These are phyloP conservation scores for Condylostylus longicornis DNA, from an alignment of 1,140 invertebrate species.

Conservation along the genomic window DNA sequence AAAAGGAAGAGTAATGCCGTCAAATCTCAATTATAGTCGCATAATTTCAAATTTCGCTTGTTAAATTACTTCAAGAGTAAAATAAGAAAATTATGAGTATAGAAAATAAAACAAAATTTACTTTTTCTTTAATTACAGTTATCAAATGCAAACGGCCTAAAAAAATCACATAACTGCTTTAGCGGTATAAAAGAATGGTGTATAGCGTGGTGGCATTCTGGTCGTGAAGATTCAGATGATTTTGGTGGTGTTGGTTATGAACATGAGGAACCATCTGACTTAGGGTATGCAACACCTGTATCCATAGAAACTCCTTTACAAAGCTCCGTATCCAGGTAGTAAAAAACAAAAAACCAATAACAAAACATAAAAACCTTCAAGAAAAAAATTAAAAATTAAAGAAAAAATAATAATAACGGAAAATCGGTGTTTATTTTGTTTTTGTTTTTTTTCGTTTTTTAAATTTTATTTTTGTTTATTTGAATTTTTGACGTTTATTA, in stretches of 20 bases:
- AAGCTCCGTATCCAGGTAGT: constrained; percentile 57
- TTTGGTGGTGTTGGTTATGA: constrained; percentile 54
- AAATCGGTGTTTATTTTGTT: background rate
- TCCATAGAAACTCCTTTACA: constrained; percentile 73
- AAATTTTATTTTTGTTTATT: no score
- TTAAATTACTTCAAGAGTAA: no score
- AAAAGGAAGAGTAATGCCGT: no score
- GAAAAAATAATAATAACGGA: no score
- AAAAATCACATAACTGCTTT: constrained; percentile 27
- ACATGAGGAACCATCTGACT: constrained; percentile 50
- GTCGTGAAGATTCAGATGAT: constrained; percentile 61
- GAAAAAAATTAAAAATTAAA: no score
- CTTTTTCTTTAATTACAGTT: constrained; percentile 1
- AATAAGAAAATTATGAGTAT: constrained; percentile 30
- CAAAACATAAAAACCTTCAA: constrained; percentile 9
- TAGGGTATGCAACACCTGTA: constrained; percentile 63
- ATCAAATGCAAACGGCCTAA: constrained; percentile 17
- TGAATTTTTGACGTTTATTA: no score
- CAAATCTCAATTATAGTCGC: no score
- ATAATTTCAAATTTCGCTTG: no score
- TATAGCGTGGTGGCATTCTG: constrained; percentile 73
- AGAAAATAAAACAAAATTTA: constrained; percentile 5
- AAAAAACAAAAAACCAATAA: constrained; percentile 11
- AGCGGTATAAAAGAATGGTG: constrained; percentile 54
- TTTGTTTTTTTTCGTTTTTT: background rate